Conservation (phyloP, 2,888 invertebrate genomes). For the Aethes cnicana region DNA sequence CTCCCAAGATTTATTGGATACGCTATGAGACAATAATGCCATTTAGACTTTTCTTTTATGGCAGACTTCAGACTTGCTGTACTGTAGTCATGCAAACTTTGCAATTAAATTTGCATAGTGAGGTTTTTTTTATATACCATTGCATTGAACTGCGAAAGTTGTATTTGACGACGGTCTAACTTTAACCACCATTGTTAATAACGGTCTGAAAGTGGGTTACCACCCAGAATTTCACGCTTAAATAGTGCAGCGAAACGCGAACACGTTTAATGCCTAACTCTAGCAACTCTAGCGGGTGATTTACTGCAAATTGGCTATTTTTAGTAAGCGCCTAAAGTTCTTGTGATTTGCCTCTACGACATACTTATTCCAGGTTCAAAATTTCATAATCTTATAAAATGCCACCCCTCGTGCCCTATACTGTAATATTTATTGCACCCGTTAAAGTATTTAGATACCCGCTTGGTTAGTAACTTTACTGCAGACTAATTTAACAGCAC, state of each 20-base stretch:
- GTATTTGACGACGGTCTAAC: neutral
- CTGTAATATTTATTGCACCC: too few species aligned
- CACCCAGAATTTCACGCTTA: slow-evolving; percentile 8
- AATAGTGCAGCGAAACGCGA: slow-evolving; percentile 19
- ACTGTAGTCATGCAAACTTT: neutral
- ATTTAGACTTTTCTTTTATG: slow-evolving; percentile 5
- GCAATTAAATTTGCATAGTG: neutral
- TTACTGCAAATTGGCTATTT: slow-evolving; percentile 59
- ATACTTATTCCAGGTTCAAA: too few species aligned
- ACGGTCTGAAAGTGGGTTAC: slow-evolving; percentile 7
- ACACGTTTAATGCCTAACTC: slow-evolving; percentile 1
- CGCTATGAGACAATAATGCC: slow-evolving; percentile 3
- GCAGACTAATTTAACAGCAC: neutral
- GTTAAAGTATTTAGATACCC: too few species aligned
- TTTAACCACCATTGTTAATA: neutral
- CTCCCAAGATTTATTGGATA: slow-evolving; percentile 39
- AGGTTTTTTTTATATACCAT: neutral
- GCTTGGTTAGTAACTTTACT: too few species aligned
- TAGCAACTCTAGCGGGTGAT: slow-evolving; percentile 47
- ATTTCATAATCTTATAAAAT: too few species aligned
- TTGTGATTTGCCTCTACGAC: too few species aligned
- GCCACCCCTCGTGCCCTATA: too few species aligned
- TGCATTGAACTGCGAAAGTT: neutral
- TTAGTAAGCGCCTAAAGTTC: slow-evolving; percentile 27
- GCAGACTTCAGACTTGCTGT: neutral